Evolutionary conservation across 2,888 invertebrate species (phyloP).

Genomic region (Oxystoma pomonae): DNA sequence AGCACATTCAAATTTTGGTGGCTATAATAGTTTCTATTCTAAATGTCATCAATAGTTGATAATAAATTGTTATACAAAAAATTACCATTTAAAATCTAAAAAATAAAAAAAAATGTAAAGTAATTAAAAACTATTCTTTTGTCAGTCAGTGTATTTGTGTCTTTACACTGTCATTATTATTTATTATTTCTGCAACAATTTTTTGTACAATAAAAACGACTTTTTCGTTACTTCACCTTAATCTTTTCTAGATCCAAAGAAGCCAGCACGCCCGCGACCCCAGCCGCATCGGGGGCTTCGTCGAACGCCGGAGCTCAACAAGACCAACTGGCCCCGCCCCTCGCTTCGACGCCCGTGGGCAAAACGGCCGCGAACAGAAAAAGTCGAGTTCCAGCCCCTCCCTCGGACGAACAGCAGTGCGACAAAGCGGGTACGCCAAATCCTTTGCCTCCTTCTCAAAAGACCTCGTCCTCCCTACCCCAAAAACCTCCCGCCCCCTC

Average conservation of each 20-base stretch:
- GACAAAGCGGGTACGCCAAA: constrained; percentile 48
- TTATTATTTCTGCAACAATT: too few relatives aligned
- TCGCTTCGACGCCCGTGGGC: constrained; percentile 27
- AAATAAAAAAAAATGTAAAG: too few relatives aligned
- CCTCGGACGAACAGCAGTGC: constrained; percentile 41
- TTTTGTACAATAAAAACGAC: too few relatives aligned
- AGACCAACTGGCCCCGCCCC: constrained; percentile 24
- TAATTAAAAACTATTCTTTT: too few relatives aligned
- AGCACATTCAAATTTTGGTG: too few relatives aligned
- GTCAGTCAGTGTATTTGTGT: too few relatives aligned
- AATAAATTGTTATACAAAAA: too few relatives aligned
- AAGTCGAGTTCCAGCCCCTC: constrained; percentile 41
- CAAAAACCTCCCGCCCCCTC: constrained; percentile 25
- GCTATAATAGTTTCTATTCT: too few relatives aligned
- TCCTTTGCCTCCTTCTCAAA: constrained; percentile 30
- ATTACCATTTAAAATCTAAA: too few relatives aligned
- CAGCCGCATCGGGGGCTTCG: constrained; percentile 2
- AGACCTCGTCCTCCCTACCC: constrained; percentile 26
- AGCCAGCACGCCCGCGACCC: constrained; percentile 36
- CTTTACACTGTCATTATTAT: too few relatives aligned
- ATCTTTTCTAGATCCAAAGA: constrained; percentile 17
- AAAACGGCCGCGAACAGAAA: constrained; percentile 37
- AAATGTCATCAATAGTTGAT: too few relatives aligned
- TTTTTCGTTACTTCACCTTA: not conserved
- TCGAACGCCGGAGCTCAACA: constrained; percentile 16